Conservation (phyloP, 2,888 invertebrate genomes). For the Lymantria monacha region DNA sequence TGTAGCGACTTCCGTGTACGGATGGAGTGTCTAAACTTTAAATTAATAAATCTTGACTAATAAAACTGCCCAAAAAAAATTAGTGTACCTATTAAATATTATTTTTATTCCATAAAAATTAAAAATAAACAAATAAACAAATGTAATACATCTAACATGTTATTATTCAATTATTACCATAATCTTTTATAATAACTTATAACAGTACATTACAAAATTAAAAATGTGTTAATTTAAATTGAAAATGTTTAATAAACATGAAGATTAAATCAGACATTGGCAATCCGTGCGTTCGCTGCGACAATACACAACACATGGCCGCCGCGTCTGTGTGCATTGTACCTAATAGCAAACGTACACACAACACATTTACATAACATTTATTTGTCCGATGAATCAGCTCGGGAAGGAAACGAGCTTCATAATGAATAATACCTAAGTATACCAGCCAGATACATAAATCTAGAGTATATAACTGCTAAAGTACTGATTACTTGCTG, state of each 20-base stretch:
- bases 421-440: constrained; percentile 14
- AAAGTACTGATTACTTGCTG: no score
- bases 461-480: neutral
- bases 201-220: no score
- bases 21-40: no score
- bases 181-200: no score
- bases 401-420: constrained; percentile 26
- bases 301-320: neutral
- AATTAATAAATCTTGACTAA: no score
- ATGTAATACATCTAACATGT: no score
- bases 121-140: no score
- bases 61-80: no score
- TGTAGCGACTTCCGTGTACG: no score
- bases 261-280: neutral
- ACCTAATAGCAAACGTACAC: neutral
- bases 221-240: neutral
- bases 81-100: no score
- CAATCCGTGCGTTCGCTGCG: neutral
- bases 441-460: neutral
- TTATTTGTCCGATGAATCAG: constrained; percentile 27
- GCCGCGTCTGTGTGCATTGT: neutral
- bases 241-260: neutral
- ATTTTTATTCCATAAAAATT: no score
- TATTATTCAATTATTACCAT: no score
- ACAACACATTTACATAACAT: constrained; percentile 27